Conservation (phyloP, 2,113 vertebrate species). For the Boleophthalmus pectinirostris region DNA sequence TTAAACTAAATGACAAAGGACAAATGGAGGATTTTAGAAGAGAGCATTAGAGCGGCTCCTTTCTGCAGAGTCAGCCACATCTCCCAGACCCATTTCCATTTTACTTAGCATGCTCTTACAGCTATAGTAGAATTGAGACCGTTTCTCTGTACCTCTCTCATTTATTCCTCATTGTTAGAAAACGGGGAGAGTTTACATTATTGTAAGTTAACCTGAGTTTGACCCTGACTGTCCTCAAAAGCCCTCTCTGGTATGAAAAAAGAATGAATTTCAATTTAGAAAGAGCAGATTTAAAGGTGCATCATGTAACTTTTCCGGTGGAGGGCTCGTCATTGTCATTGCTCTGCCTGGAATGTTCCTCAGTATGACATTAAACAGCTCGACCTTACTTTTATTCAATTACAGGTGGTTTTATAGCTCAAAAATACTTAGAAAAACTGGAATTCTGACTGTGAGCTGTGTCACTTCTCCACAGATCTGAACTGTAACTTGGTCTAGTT, state of each 20-base stretch:
- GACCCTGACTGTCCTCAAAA: background rate
- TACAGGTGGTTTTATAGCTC: too few species aligned
- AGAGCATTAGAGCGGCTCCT: background rate
- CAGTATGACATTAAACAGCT: too few species aligned
- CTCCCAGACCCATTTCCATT: background rate
- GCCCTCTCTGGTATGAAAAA: background rate
- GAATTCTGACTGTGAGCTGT: too few species aligned
- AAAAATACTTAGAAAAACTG: too few species aligned
- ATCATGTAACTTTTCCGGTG: too few species aligned
- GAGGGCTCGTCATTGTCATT: too few species aligned
- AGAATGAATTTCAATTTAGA: background rate
- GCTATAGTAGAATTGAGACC: background rate
- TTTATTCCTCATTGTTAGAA: background rate
- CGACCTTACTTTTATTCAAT: too few species aligned
- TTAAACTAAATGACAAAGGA: slow-evolving; percentile 4
- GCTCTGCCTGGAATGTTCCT: too few species aligned
- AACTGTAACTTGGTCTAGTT: background rate
- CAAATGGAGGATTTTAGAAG: background rate
- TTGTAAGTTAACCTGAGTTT: background rate
- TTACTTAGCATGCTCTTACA: background rate
- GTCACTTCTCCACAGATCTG: too few species aligned
- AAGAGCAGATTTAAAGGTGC: slow-evolving; percentile 12
- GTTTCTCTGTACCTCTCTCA: background rate
- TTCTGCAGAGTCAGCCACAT: slow-evolving; percentile 25
- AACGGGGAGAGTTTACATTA: background rate